Evolutionary conservation across 2,888 invertebrate genomes (phyloP).

Genomic region (Diloba caeruleocephala): DNA sequence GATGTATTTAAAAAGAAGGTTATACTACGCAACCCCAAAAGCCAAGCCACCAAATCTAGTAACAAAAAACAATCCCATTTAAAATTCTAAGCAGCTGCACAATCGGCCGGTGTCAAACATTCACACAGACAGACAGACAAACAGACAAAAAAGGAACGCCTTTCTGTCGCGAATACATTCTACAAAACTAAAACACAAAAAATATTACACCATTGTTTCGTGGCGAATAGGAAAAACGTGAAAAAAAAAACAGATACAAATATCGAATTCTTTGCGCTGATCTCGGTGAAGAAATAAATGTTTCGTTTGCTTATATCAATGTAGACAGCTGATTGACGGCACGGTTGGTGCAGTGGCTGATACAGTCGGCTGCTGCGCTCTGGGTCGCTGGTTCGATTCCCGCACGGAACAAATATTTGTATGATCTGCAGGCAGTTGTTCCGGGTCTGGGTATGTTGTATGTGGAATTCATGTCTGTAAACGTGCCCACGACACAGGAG

Average conservation of each 20-base stretch:
- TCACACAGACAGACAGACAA: conserved; percentile 11
- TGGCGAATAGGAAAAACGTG: conserved; percentile 6
- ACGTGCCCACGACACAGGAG: too few species aligned
- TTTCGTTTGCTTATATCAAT: not conserved
- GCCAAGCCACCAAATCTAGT: not conserved
- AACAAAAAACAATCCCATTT: conserved; percentile 18
- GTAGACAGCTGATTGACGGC: too few species aligned
- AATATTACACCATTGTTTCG: conserved; percentile 33
- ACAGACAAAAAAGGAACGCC: conserved; percentile 16
- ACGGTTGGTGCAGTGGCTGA: too few species aligned
- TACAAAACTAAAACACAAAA: conserved; percentile 10
- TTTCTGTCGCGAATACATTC: conserved; percentile 7
- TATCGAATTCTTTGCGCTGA: not conserved
- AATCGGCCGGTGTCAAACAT: conserved; percentile 39
- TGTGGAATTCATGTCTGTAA: too few species aligned
- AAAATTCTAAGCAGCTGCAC: conserved; percentile 43
- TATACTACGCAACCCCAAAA: not conserved
- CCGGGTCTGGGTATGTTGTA: too few species aligned
- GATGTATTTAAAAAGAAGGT: too few species aligned
- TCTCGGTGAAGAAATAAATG: not conserved
- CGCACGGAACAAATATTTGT: too few species aligned
- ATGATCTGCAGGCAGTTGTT: too few species aligned
- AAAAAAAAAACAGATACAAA: not conserved
- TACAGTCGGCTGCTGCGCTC: too few species aligned
- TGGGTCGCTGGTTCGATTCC: too few species aligned